Percentiles rank a stretch among this genome's conserved stretches.
These are phyloP conservation scores for Lysandra bellargus DNA, from an alignment of 2,888 invertebrate genomes.

Conservation along the genomic window DNA sequence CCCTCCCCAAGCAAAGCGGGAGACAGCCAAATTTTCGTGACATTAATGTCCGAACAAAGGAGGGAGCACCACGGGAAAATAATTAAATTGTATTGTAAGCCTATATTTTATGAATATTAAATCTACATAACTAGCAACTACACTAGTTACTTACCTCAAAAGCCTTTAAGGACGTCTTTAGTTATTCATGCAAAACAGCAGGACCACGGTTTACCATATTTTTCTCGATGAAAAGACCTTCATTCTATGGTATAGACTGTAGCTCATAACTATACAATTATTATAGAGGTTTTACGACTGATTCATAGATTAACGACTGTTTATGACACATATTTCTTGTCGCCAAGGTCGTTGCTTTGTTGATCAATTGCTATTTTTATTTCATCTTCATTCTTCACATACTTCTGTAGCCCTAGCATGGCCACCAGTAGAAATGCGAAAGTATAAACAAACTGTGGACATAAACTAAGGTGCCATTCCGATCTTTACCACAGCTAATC, in stretches of 20 bases:
- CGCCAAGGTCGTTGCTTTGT: conserved; percentile 8
- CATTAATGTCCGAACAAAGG: too few relatives aligned
- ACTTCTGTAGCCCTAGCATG: neutral
- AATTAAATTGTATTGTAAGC: too few relatives aligned
- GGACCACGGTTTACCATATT: neutral
- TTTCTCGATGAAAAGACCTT: neutral
- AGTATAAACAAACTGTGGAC: too few relatives aligned
- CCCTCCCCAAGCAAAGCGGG: too few relatives aligned
- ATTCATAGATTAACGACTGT: conserved; percentile 16
- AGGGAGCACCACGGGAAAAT: too few relatives aligned
- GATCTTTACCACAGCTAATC: too few relatives aligned
- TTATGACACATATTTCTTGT: conserved; percentile 23
- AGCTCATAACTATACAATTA: neutral
- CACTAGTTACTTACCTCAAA: neutral
- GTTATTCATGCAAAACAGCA: neutral
- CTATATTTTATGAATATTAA: neutral
- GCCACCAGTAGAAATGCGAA: too few relatives aligned
- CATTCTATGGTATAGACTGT: neutral
- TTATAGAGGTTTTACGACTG: neutral
- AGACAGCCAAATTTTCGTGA: too few relatives aligned
- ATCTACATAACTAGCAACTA: neutral
- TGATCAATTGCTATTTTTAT: conserved; percentile 16
- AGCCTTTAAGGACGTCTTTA: neutral
- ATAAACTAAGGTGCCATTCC: too few relatives aligned
- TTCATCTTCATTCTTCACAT: neutral